phyloP scores from a whole-genome alignment of 2,113 vertebrate species.

The Neolamprologus falcicula region DNA sequence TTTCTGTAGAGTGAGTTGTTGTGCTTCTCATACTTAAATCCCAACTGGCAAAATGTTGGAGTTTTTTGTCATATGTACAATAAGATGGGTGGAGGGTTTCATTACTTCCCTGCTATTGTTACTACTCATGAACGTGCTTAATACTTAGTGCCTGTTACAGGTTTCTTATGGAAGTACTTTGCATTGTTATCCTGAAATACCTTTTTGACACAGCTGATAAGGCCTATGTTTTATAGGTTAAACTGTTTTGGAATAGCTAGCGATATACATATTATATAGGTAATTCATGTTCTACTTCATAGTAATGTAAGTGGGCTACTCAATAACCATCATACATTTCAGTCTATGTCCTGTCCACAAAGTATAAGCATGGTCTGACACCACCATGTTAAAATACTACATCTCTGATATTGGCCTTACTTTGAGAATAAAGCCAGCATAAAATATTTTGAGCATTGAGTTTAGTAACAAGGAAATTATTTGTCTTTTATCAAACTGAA shows the following conservation, averaged over 20 bases:
- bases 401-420: not conserved
- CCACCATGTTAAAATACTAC: not conserved
- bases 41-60: not conserved
- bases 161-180: not conserved
- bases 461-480: not conserved
- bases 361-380: not conserved
- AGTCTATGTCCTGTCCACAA: not conserved
- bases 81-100: not conserved
- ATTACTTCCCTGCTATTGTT: not conserved
- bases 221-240: not conserved
- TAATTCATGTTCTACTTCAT: not conserved
- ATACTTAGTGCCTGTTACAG: not conserved
- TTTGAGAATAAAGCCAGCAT: not conserved
- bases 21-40: not conserved
- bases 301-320: not conserved
- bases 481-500: not conserved
- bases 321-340: not conserved
- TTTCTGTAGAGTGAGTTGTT: not conserved
- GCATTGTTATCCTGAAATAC: not conserved
- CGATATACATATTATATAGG: not conserved
- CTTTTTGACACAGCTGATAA: not conserved
- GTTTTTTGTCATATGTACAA: not conserved
- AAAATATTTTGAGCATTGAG: not conserved
- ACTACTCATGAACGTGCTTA: not conserved
- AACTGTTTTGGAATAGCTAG: not conserved